Base-by-base conservation (phyloP, 2,113 vertebrate species). In the Megaptera novaeangliae region DNA sequence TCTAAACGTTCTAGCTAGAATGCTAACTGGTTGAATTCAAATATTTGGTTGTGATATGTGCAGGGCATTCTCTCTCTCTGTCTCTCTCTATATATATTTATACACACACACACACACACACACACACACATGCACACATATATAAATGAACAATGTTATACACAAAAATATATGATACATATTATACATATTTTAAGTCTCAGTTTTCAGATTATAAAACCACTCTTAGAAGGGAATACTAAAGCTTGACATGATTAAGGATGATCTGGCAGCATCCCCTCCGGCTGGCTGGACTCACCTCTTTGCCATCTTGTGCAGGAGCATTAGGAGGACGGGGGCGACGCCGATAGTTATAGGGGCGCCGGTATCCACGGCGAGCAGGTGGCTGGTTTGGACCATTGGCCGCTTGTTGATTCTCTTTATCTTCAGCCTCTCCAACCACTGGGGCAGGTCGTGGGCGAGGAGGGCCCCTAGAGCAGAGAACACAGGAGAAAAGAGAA, bases 261-360 rank as follows among this genome's bases (percentile, higher is more conserved):
- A 10, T 6, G 1, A 9, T 2, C 34, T 25, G 80, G 21, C 8
- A 5, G 1, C 11, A 12, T 6, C 18, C 12, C 12, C 36, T 21
- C 52, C 17, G 21, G 36, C 87, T 20, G 7, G 23, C 14, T 3
- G 8, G 25, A 1, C 46, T 96, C 41, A 98, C 98, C 98, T 99
- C 99, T 94, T 98, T 99, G 96, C 97, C 98, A 86, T 98, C 98
- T 94, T 98, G 99, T 55, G 98, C 95, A 25, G 98, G 99, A 77
- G 99, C 98, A 0, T 92, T 99, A 3, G 98, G 99, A 0, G 98
- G 98, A 41, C 99, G 98, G 12, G 99, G 97, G 18, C 98, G 98
- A 52, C 98, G 98, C 13, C 99, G 97, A 34, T 98, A 99, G 97
- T 99, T 99, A 97, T 99, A 99, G 0, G 99, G 99, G 97, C 99